Conservation (phyloP, 2,888 invertebrate genomes). For the Acanthosepion pharaonis region DNA sequence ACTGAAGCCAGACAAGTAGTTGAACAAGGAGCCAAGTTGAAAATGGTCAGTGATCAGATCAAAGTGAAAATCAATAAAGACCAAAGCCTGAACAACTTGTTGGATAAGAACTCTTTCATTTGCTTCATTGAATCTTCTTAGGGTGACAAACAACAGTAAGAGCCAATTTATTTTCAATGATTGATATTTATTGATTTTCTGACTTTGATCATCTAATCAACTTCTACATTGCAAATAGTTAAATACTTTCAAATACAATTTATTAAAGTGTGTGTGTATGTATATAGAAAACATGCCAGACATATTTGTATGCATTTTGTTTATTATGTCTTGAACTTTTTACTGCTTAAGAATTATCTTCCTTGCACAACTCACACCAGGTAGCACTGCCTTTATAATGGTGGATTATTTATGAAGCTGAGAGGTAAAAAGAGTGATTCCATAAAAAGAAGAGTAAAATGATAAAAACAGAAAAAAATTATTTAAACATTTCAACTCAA, state of each 20-base stretch:
- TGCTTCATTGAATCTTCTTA: background rate
- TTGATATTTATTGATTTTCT: background rate
- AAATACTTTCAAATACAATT: background rate
- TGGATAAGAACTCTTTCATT: background rate
- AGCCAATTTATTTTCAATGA: background rate
- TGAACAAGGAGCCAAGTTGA: background rate
- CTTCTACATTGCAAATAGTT: background rate
- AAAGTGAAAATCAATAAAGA: background rate
- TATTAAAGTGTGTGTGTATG: too few relatives aligned
- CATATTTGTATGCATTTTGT: too few relatives aligned
- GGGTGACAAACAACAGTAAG: background rate
- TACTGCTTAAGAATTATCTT: too few relatives aligned
- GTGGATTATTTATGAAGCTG: too few relatives aligned
- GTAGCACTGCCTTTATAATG: too few relatives aligned
- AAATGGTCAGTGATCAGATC: background rate
- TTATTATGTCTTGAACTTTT: too few relatives aligned
- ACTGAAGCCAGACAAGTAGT: slow-evolving; percentile 6
- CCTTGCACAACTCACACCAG: too few relatives aligned
- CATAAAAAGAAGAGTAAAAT: too few relatives aligned
- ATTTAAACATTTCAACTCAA: too few relatives aligned
- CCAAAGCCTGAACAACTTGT: background rate
- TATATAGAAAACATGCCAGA: too few relatives aligned
- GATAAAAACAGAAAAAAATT: too few relatives aligned
- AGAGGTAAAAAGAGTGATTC: too few relatives aligned
- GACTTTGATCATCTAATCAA: background rate